Percentiles rank a stretch among this genome's conserved stretches.
Conservation (phyloP, 2,888 invertebrate genomes). For the Oscheius onirici region DNA sequence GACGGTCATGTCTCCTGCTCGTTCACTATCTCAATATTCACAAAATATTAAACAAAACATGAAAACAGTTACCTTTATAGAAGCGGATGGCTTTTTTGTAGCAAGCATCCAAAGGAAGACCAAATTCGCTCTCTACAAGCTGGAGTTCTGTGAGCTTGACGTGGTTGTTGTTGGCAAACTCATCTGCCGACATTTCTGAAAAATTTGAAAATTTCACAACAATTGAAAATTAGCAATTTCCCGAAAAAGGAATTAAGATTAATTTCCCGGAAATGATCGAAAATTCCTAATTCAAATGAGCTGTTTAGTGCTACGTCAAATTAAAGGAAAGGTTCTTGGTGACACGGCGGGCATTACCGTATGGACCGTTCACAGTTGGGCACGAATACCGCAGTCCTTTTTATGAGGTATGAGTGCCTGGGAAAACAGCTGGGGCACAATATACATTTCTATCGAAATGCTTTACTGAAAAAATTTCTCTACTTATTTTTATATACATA, state of each 20-base stretch:
- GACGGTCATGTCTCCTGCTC: slow-evolving; percentile 55
- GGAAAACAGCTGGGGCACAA: background rate
- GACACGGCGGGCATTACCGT: background rate
- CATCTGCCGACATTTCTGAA: slow-evolving; percentile 13
- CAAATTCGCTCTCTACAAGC: slow-evolving; percentile 64
- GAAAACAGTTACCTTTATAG: slow-evolving; percentile 84
- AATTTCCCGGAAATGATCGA: too few species aligned
- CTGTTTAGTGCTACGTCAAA: background rate
- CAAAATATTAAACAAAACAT: background rate
- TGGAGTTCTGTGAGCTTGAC: slow-evolving; percentile 54
- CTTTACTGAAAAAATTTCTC: too few species aligned
- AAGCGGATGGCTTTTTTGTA: slow-evolving; percentile 89
- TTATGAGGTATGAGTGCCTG: background rate
- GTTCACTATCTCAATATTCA: slow-evolving; percentile 56
- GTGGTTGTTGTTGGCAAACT: slow-evolving; percentile 40
- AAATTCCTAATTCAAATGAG: background rate
- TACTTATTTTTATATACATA: too few species aligned
- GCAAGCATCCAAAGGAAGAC: slow-evolving; percentile 79
- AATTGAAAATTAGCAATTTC: background rate
- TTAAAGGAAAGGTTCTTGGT: slow-evolving; percentile 11
- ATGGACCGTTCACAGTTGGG: background rate
- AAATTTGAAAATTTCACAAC: too few species aligned
- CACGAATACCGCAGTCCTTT: background rate
- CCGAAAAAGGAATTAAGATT: background rate
- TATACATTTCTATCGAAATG: too few species aligned